A percentile compares a stretch with the other conserved stretches of the same genome.
phyloP scores from a whole-genome alignment of 2,797 vertebrate genomes.

The Microctenopoma stevenorrisi region DNA sequence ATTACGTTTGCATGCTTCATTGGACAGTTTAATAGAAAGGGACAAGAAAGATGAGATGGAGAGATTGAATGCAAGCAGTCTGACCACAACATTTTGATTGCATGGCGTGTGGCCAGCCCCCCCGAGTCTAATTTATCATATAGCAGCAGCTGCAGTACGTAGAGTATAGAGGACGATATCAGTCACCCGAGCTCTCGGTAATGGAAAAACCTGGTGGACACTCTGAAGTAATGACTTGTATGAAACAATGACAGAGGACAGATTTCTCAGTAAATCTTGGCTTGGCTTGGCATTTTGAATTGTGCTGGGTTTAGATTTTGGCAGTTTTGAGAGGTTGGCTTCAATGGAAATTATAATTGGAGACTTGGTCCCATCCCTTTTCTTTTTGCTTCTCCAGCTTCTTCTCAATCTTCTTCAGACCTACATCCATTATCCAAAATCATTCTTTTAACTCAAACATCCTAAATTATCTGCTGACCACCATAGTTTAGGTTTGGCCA shows the following conservation, averaged over 20 bases:
- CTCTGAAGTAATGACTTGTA: slow-evolving; percentile 46
- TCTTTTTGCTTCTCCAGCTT: slow-evolving; percentile 46
- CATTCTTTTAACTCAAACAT: slow-evolving; percentile 33
- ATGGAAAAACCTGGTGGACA: slow-evolving; percentile 69
- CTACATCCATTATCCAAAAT: slow-evolving; percentile 50
- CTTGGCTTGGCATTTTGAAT: slow-evolving; percentile 54
- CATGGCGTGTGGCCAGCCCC: slow-evolving; percentile 39
- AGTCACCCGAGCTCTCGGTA: slow-evolving; percentile 51
- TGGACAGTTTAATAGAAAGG: slow-evolving; percentile 45
- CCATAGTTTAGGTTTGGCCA: slow-evolving; percentile 46
- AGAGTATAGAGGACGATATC: slow-evolving; percentile 62
- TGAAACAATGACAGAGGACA: slow-evolving; percentile 53
- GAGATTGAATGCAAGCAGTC: slow-evolving; percentile 43
- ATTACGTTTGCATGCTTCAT: slow-evolving; percentile 49
- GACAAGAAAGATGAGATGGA: slow-evolving; percentile 54
- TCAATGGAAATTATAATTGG: slow-evolving; percentile 61
- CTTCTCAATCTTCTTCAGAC: slow-evolving; percentile 34
- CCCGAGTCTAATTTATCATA: slow-evolving; percentile 48
- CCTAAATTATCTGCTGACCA: slow-evolving; percentile 63
- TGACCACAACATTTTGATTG: slow-evolving; percentile 51
- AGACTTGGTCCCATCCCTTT: slow-evolving; percentile 50
- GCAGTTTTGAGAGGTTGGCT: slow-evolving; percentile 52
- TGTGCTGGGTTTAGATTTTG: slow-evolving; percentile 55
- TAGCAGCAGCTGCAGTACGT: slow-evolving; percentile 27
- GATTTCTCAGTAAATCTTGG: slow-evolving; percentile 50